These are phyloP conservation scores for Lobophora halterata DNA, from an alignment of 2,888 invertebrate genomes.

Conservation along the genomic window DNA sequence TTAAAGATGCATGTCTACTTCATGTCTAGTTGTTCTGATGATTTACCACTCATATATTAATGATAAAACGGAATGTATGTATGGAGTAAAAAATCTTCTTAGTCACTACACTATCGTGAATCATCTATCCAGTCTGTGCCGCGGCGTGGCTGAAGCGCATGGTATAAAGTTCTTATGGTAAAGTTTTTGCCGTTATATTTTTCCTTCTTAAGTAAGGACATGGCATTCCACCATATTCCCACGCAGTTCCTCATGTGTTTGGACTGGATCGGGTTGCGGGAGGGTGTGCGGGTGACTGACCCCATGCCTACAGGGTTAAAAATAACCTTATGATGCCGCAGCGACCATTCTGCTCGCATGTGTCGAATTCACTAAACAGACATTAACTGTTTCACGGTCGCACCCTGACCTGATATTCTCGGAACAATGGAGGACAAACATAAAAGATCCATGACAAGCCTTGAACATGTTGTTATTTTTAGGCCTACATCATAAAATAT, in stretches of 20 bases:
- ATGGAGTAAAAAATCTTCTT: constrained; percentile 12
- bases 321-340: constrained; percentile 72
- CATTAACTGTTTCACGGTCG: constrained; percentile 78
- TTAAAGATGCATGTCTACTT: too few relatives aligned
- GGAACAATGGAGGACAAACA: constrained; percentile 40
- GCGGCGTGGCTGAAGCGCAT: constrained; percentile 27
- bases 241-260: constrained; percentile 76
- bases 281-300: constrained; percentile 76
- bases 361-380: constrained; percentile 79
- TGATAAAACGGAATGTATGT: constrained; percentile 7
- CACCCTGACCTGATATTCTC: constrained; percentile 73
- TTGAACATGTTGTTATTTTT: constrained; percentile 21
- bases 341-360: constrained; percentile 78
- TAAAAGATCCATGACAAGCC: constrained; percentile 20
- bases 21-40: too few relatives aligned
- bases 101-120: constrained; percentile 26
- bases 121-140: constrained; percentile 21
- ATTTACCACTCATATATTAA: constrained; percentile 2
- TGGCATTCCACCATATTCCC: constrained; percentile 67
- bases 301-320: constrained; percentile 76
- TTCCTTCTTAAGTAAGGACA: constrained; percentile 44
- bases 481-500: constrained; percentile 5
- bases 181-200: constrained; percentile 43
- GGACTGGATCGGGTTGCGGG: constrained; percentile 72
- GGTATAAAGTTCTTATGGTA: constrained; percentile 15